phyloP scores from a whole-genome alignment of 2,888 invertebrate species.

The Xylota sylvarum region DNA sequence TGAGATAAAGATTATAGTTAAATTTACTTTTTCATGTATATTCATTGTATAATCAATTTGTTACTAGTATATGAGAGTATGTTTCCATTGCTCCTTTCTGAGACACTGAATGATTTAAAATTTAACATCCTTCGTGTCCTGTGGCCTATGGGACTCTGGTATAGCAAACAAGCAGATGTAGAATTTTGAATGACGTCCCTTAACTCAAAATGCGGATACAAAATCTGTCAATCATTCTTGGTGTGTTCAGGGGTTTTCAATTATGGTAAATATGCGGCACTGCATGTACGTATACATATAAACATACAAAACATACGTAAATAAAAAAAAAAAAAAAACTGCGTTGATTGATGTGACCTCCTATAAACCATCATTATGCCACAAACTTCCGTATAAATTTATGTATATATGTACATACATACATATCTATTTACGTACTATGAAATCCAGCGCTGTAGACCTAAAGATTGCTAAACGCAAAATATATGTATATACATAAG shows the following conservation, averaged over 20 bases:
- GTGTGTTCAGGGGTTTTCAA: not conserved
- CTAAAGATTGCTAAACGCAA: too few relatives aligned
- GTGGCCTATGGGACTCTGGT: slow-evolving; percentile 4
- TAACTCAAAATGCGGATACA: slow-evolving; percentile 17
- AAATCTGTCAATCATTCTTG: slow-evolving; percentile 29
- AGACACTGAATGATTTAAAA: not conserved
- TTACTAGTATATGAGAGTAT: not conserved
- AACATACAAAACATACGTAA: not conserved
- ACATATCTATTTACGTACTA: too few relatives aligned
- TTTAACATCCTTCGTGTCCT: slow-evolving; percentile 1
- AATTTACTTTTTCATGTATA: not conserved
- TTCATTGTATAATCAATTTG: too few relatives aligned
- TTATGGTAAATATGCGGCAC: not conserved
- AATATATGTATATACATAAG: not conserved
- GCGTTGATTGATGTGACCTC: slow-evolving; percentile 5
- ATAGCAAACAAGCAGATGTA: slow-evolving; percentile 13
- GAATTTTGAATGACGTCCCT: slow-evolving; percentile 20
- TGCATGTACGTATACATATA: not conserved
- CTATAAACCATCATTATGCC: not conserved
- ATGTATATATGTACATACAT: too few relatives aligned
- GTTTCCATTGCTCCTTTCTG: not conserved
- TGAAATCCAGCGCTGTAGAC: too few relatives aligned
- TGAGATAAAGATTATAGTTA: not conserved
- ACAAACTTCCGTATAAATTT: not conserved
- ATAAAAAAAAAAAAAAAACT: not conserved